Percentiles rank a stretch among this genome's conserved stretches.
Evolutionary conservation across 2,113 vertebrate genomes (phyloP).

Genomic region (Dermatemys mawii): DNA sequence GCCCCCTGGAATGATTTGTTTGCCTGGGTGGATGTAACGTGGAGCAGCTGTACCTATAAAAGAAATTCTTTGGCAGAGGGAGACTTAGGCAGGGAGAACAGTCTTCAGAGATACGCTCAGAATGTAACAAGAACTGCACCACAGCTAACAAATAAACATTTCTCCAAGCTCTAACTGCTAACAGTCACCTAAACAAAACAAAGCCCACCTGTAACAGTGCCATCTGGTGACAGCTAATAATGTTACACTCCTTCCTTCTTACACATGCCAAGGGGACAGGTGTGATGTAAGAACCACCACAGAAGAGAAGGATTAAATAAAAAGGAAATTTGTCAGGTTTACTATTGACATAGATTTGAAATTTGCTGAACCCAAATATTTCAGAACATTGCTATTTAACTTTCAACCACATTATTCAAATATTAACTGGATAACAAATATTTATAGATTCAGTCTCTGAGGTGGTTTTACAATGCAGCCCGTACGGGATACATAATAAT

Average conservation of each 20-base stretch:
- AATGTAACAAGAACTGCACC: not conserved
- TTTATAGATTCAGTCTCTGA: not conserved
- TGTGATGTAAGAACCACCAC: not conserved
- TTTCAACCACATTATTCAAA: not conserved
- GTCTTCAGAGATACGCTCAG: not conserved
- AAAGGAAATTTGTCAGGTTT: not conserved
- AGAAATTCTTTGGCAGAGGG: not conserved
- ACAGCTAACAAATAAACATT: not conserved
- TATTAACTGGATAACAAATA: slow-evolving; percentile 8
- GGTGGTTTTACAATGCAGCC: slow-evolving; percentile 44
- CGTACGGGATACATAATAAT: not conserved
- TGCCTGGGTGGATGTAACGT: not conserved
- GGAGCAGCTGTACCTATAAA: not conserved
- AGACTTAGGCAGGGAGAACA: not conserved
- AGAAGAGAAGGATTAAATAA: not conserved
- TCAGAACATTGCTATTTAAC: slow-evolving; percentile 5
- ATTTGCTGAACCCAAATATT: not conserved
- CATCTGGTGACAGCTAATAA: not conserved
- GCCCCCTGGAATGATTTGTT: not conserved
- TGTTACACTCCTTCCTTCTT: not conserved
- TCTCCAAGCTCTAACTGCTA: not conserved
- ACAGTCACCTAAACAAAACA: not conserved
- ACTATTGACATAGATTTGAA: not conserved
- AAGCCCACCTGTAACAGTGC: not conserved
- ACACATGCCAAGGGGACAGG: not conserved